These are phyloP conservation scores for Poecilus cupreus DNA, from an alignment of 2,888 invertebrate species.

Conservation along the genomic window DNA sequence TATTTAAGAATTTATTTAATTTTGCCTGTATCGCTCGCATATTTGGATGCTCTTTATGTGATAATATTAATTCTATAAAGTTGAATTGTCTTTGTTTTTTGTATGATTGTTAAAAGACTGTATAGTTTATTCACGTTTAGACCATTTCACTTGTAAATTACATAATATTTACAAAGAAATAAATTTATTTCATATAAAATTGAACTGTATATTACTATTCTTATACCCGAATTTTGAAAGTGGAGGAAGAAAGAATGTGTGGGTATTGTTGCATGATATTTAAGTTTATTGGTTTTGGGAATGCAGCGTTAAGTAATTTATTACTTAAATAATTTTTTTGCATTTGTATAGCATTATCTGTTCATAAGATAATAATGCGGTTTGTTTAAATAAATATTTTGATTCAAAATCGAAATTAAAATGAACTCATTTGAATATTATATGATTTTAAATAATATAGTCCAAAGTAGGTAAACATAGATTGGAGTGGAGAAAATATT, in stretches of 20 bases:
- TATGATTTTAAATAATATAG: too few species aligned
- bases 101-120: slow-evolving; percentile 29
- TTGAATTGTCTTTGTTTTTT: not conserved
- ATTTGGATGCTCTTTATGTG: slow-evolving; percentile 6
- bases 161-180: not conserved
- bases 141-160: not conserved
- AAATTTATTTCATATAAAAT: slow-evolving; percentile 18
- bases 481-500: too few species aligned
- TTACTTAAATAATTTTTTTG: not conserved
- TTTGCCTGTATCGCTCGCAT: not conserved
- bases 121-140: slow-evolving; percentile 25
- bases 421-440: not conserved
- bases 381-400: too few species aligned
- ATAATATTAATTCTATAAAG: slow-evolving; percentile 9
- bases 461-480: too few species aligned
- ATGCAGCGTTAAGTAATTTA: not conserved
- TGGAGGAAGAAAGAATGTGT: too few species aligned
- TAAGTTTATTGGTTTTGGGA: too few species aligned
- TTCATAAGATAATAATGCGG: too few species aligned
- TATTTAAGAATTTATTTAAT: not conserved
- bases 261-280: not conserved
- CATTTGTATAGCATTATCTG: not conserved
- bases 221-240: not conserved
- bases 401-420: not conserved
- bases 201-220: not conserved